phyloP scores from a whole-genome alignment of 2,113 vertebrate genomes.

The Spea multiplicata region DNA sequence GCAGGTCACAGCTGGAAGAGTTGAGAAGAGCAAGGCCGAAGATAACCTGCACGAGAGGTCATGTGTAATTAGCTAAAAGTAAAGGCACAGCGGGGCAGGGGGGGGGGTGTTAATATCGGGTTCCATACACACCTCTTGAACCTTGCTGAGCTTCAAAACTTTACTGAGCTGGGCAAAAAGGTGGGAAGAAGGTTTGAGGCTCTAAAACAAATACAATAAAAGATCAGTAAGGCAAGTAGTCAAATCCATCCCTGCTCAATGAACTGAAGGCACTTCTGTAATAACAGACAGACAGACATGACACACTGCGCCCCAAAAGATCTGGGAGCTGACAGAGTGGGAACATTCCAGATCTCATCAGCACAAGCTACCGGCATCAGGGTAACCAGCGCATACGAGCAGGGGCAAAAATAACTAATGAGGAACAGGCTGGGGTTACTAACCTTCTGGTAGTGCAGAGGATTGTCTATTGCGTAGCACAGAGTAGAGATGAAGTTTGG shows the following conservation, averaged over 20 bases:
- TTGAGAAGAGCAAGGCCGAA: constrained; percentile 96
- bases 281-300: no score
- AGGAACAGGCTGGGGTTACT: background rate
- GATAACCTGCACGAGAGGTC: constrained; percentile 77
- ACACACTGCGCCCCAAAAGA: no score
- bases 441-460: constrained; percentile 99
- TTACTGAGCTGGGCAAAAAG: constrained; percentile 98
- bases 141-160: constrained; percentile 98
- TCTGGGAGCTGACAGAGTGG: no score
- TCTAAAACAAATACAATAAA: constrained; percentile 72
- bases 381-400: no score
- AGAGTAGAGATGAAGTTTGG: constrained; percentile 98
- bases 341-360: no score
- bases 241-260: no score
- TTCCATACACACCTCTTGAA: constrained; percentile 83
- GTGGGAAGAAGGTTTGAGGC: constrained; percentile 96
- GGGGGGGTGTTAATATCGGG: background rate
- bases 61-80: background rate
- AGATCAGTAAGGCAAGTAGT: background rate
- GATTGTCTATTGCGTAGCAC: constrained; percentile 99
- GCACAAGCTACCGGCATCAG: no score
- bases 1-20: constrained; percentile 91
- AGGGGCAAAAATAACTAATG: no score
- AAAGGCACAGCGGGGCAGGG: no score
- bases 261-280: no score